A percentile compares a stretch with the other conserved stretches of the same genome.
Conservation (phyloP, 2,888 invertebrate genomes). For the Eulithis prunata region DNA sequence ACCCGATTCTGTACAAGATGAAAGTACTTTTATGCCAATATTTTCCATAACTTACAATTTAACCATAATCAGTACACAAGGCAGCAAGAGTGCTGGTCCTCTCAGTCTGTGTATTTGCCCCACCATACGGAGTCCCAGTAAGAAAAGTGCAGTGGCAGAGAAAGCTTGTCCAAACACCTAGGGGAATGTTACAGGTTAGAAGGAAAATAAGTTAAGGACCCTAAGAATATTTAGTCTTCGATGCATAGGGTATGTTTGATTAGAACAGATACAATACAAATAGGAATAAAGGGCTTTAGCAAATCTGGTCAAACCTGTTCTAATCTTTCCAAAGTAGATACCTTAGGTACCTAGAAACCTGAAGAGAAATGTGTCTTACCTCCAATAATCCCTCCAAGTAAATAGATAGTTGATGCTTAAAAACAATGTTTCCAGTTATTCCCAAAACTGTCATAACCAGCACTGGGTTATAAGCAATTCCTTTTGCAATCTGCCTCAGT, state of each 20-base stretch:
- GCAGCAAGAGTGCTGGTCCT: conserved; percentile 91
- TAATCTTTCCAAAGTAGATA: no score
- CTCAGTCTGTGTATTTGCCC: conserved; percentile 92
- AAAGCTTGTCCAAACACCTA: conserved; percentile 94
- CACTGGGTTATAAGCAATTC: conserved; percentile 94
- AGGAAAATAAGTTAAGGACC: conserved; percentile 4
- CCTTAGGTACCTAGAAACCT: no score
- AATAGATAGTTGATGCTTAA: conserved; percentile 90
- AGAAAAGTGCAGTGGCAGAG: conserved; percentile 95
- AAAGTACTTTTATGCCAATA: not conserved
- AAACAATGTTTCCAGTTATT: conserved; percentile 92
- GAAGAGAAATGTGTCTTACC: conserved; percentile 73
- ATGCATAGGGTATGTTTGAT: no score
- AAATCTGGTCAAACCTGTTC: no score
- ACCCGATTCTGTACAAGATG: no score
- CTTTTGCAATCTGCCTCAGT: conserved; percentile 84
- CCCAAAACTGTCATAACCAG: conserved; percentile 97
- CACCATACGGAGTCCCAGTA: conserved; percentile 96
- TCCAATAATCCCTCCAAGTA: conserved; percentile 90
- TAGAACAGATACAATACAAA: no score
- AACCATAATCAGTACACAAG: conserved; percentile 93
- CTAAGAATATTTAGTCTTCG: no score
- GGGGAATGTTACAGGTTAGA: conserved; percentile 14
- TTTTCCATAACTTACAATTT: conserved; percentile 89
- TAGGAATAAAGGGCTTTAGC: no score